Evolutionary conservation across 2,888 invertebrate species (phyloP).

Genomic region (Phorcus lineatus): DNA sequence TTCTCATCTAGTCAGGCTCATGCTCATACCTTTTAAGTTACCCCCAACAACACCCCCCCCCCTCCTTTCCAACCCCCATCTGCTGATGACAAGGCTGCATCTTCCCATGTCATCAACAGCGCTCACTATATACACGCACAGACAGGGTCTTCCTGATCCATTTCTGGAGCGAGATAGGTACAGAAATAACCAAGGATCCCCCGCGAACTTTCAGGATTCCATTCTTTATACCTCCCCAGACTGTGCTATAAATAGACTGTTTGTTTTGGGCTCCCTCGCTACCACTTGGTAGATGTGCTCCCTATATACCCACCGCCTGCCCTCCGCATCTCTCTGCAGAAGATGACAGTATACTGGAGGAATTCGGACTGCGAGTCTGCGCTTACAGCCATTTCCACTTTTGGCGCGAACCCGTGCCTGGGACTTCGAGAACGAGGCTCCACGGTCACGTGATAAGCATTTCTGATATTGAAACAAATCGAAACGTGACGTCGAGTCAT

Average conservation of each 20-base stretch:
- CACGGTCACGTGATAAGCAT: constrained; percentile 2
- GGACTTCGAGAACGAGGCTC: background rate
- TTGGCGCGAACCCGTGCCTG: constrained; percentile 18
- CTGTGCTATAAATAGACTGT: background rate
- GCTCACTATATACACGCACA: background rate
- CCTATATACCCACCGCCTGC: background rate
- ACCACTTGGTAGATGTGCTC: background rate
- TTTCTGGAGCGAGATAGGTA: background rate
- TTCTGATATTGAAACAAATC: constrained; percentile 11
- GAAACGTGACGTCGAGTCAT: background rate
- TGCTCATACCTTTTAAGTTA: background rate
- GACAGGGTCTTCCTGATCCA: background rate
- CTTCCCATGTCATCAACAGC: background rate
- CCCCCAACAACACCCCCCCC: background rate
- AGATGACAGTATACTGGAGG: background rate
- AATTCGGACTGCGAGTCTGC: constrained; percentile 13
- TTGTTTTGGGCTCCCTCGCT: background rate
- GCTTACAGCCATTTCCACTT: constrained; percentile 17
- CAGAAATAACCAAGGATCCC: background rate
- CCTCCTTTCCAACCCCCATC: background rate
- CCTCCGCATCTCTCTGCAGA: background rate
- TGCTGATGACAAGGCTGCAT: background rate
- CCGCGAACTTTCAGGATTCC: background rate
- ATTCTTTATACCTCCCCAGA: background rate
- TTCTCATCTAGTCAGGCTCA: background rate